Evolutionary conservation across 2,113 vertebrate species (phyloP), one percentile per base, ranked within the genome.

Genomic region (Carollia perspicillata): DNA sequence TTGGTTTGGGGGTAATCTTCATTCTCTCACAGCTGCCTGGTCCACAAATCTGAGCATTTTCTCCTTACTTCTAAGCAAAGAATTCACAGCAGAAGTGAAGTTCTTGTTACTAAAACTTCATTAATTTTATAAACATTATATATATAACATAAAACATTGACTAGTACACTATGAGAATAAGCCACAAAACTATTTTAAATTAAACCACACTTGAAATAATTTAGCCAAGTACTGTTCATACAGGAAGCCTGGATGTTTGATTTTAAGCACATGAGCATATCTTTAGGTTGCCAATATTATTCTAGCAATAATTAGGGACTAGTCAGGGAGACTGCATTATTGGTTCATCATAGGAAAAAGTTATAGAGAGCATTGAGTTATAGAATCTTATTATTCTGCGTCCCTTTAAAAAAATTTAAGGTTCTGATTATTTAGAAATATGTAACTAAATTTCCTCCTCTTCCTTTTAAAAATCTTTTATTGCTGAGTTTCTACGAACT

Each of bases 31-130:
- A 78, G 60, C 55, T 68, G 94, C 74, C 30, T 93, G 90, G 78
- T 53, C 58, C 84, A 95, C 42, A 84, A 87, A 90, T 75, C 37
- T 80, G 65, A 93, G 26, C 68, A 72, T 90, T 40, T 40, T 92
- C 33, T 75, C 35, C 84, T 93, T 89, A 74, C n/a, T 94, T 95
- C n/a, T 23, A 95, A 94, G 60, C 23, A 95, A 96, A 92, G 35
- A 92, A 87, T 95, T 89, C 84, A 74, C 30, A 97, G 63, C n/a
- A 79, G 44, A 95, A 49, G 66, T 84, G 44, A 87, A 72, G 22
- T 92, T 95, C 18, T 74, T 53, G 11, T 90, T 90, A 85, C 49
- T 91, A 89, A 94, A 93, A 75, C 8, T 30, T 90, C n/a, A 88
- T 79, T 87, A 75, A 71, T 90, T 96, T 93, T 86, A 63, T 88